Conservation (phyloP, 2,888 invertebrate genomes). For the Apotomis turbidana region DNA sequence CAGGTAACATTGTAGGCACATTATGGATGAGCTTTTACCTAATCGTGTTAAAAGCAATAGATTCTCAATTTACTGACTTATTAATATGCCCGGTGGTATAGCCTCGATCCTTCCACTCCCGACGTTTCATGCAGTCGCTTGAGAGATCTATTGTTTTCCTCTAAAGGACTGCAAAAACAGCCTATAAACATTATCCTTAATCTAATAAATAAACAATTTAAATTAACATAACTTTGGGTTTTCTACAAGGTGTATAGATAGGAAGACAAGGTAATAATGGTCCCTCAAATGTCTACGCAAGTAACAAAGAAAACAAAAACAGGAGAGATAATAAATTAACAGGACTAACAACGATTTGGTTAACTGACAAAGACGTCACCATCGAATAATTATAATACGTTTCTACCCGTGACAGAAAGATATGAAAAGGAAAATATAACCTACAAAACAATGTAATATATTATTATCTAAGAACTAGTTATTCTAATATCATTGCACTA, state of each 20-base stretch:
- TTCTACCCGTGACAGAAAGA: conserved; percentile 49
- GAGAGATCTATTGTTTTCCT: conserved; percentile 44
- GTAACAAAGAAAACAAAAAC: conserved; percentile 54
- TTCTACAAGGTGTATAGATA: conserved; percentile 64
- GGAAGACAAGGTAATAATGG: conserved; percentile 75
- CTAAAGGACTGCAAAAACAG: conserved; percentile 38
- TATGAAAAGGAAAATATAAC: conserved; percentile 33
- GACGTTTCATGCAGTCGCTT: conserved; percentile 31
- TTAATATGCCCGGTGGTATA: conserved; percentile 19
- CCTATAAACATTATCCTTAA: conserved; percentile 61
- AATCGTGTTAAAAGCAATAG: conserved; percentile 46
- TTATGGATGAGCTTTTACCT: conserved; percentile 77
- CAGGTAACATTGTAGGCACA: conserved; percentile 84
- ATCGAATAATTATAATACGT: conserved; percentile 45
- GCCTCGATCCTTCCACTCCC: conserved; percentile 25
- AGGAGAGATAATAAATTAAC: conserved; percentile 61
- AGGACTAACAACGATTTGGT: conserved; percentile 60
- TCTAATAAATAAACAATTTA: conserved; percentile 69
- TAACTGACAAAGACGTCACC: conserved; percentile 48
- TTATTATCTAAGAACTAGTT: conserved; percentile 55
- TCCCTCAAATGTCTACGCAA: conserved; percentile 59
- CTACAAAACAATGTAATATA: conserved; percentile 39
- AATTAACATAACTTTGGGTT: conserved; percentile 78
- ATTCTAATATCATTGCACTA: conserved; percentile 81
- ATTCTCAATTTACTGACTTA: conserved; percentile 40